Conservation (phyloP, 2,113 vertebrate species). For the Dasyurus viverrinus region DNA sequence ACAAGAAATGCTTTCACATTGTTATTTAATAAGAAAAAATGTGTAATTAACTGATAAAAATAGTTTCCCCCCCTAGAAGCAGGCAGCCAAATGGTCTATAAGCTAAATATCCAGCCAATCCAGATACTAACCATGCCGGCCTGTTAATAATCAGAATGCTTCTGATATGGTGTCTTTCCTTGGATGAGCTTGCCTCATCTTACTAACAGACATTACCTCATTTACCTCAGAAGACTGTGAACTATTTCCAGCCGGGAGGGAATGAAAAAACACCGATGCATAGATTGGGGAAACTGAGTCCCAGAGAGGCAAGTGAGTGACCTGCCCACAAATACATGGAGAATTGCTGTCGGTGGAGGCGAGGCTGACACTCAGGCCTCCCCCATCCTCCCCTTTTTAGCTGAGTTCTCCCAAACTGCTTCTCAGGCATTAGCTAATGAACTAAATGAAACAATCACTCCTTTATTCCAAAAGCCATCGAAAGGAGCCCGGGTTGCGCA, state of each 20-base stretch:
- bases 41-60: constrained; percentile 82
- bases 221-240: constrained; percentile 73
- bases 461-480: constrained; percentile 43
- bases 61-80: constrained; percentile 79
- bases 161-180: constrained; percentile 81
- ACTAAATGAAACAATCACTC: constrained; percentile 57
- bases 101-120: constrained; percentile 72
- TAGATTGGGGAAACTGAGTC: constrained; percentile 73
- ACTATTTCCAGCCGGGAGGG: constrained; percentile 70
- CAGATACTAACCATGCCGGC: constrained; percentile 72
- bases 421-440: constrained; percentile 55
- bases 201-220: constrained; percentile 80
- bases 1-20: constrained; percentile 76
- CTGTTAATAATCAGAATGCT: constrained; percentile 79
- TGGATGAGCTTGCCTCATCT: constrained; percentile 73
- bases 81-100: constrained; percentile 73
- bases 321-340: accelerated
- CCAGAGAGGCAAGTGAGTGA: background rate
- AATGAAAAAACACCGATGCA: constrained; percentile 34
- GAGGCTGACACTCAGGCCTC: background rate
- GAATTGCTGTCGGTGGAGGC: background rate
- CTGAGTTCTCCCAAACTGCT: constrained; percentile 6
- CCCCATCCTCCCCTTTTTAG: background rate
- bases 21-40: constrained; percentile 78
- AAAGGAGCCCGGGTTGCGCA: constrained; percentile 56